Evolutionary conservation across 1,140 invertebrate species (phyloP).

Genomic region (Mercenaria mercenaria): DNA sequence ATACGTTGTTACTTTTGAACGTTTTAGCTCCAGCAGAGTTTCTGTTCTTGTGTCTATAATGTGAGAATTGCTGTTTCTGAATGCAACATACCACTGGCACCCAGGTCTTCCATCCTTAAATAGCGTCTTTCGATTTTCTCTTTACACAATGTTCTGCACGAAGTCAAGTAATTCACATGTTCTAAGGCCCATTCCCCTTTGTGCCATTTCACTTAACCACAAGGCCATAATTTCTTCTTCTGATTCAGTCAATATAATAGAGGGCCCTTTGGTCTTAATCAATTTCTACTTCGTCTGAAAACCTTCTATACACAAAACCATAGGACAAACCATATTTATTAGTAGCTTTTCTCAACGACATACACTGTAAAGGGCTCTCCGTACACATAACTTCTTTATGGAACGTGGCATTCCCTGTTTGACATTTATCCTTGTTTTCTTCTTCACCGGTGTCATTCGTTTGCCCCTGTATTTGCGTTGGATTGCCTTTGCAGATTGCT

Average conservation of each 20-base stretch:
- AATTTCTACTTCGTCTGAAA: conserved; percentile 44
- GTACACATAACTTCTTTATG: too few species aligned
- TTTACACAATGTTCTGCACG: conserved; percentile 52
- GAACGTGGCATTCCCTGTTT: too few species aligned
- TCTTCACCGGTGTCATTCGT: neutral
- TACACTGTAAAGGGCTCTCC: conserved; percentile 22
- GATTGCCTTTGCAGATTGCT: conserved; percentile 25
- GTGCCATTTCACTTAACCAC: conserved; percentile 66
- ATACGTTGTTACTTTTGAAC: neutral
- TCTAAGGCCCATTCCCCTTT: conserved; percentile 64
- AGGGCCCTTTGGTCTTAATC: conserved; percentile 51
- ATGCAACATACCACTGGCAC: neutral
- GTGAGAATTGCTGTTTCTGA: neutral
- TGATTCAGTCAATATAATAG: conserved; percentile 26
- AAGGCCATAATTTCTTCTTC: conserved; percentile 64
- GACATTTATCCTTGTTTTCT: too few species aligned
- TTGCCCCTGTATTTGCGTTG: neutral
- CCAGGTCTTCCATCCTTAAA: conserved; percentile 51
- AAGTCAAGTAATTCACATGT: conserved; percentile 61
- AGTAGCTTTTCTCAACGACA: conserved; percentile 46
- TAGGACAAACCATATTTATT: conserved; percentile 24
- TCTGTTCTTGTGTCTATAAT: neutral
- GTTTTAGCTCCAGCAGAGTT: neutral
- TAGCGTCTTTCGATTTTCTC: conserved; percentile 51
- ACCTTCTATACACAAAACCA: conserved; percentile 45